Conservation (phyloP, 2,113 vertebrate genomes). For the Loxodonta africana region DNA sequence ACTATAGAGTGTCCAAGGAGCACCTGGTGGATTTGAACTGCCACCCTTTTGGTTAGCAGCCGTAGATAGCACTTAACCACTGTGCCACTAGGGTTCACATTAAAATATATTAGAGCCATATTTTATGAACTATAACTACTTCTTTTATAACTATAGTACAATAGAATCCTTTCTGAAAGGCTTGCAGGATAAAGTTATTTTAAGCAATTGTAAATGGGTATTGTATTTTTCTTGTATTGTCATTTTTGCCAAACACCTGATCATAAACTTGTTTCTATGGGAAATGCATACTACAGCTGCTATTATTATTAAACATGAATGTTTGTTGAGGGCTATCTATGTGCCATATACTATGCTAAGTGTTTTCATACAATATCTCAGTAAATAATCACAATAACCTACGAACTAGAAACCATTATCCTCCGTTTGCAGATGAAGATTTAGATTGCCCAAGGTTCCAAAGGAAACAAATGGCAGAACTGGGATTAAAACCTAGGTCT, state of each 20-base stretch:
- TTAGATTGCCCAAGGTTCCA: background rate
- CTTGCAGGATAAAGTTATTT: background rate
- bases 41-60: too few relatives aligned
- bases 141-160: background rate
- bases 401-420: background rate
- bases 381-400: background rate
- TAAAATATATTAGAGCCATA: too few relatives aligned
- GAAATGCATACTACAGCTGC: background rate
- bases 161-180: background rate
- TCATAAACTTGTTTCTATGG: background rate
- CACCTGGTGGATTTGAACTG: too few relatives aligned
- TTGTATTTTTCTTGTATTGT: background rate
- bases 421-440: background rate
- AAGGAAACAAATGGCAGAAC: background rate
- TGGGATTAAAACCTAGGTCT: background rate
- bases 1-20: too few relatives aligned
- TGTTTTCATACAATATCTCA: background rate
- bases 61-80: too few relatives aligned
- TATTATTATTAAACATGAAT: background rate
- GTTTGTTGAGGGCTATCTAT: background rate
- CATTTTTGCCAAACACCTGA: background rate
- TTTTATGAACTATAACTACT: background rate
- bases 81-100: too few relatives aligned
- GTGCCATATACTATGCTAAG: background rate
- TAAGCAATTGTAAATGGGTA: background rate